Evolutionary conservation across 2,888 invertebrate genomes (phyloP).

Genomic region (Nineta flava): DNA sequence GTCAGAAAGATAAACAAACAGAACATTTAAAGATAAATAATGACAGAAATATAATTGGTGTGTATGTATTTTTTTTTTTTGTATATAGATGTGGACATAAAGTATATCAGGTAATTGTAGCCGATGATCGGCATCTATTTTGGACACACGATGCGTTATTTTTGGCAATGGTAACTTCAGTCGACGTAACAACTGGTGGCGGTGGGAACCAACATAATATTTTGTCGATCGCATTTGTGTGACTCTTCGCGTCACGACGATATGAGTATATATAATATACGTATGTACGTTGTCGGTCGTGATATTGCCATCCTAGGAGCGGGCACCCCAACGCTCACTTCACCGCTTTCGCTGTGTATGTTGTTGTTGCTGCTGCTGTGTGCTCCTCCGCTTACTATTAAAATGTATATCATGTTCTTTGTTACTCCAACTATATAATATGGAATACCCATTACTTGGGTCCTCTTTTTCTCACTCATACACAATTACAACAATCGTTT

Average conservation of each 20-base stretch:
- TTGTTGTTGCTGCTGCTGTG: too few species aligned
- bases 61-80: not conserved
- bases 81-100: not conserved
- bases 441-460: too few species aligned
- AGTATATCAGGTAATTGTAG: constrained; percentile 6
- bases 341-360: not conserved
- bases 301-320: constrained; percentile 18
- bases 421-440: too few species aligned
- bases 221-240: not conserved
- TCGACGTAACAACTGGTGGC: constrained; percentile 5
- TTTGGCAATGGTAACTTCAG: constrained; percentile 5
- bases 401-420: too few species aligned
- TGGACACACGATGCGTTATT: constrained; percentile 6
- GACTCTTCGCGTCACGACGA: constrained; percentile 13
- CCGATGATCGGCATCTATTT: constrained; percentile 5
- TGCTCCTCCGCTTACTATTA: too few species aligned
- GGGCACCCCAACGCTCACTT: constrained; percentile 14
- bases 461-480: too few species aligned
- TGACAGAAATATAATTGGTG: not conserved
- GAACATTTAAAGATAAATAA: not conserved
- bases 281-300: not conserved
- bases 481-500: too few species aligned
- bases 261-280: constrained; percentile 2
- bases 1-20: too few species aligned
- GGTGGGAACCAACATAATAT: not conserved